Base-by-base conservation (phyloP, 2,888 invertebrate species). In the Drosophila maculinotata region DNA sequence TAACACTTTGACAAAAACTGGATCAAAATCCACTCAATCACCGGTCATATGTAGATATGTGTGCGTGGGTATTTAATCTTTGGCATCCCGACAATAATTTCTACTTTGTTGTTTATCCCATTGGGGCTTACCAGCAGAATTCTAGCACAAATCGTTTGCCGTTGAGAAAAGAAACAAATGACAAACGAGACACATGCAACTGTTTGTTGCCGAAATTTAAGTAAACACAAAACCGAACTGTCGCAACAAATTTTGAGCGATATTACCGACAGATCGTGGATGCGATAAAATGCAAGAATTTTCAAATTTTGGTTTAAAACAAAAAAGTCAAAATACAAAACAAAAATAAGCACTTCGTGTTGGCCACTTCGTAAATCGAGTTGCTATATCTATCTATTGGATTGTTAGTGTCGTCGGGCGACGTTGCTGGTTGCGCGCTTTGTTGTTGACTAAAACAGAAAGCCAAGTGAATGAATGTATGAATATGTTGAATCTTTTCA, bases 371-470 rank as follows among this genome's bases (percentile, higher is more conserved):
- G 14, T 14, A 36, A 52, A 36, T 17, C 36, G 20, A 28, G 15
- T 30, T 30, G n/a, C 9, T 14, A 35, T 26, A 17, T 35, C 7
- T 25, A 10, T 47, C 5, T 35, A 51, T 45, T 25, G 33, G 35
- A 41, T 41, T 52, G 49, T 60, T 44, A 60, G 14, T 59, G 9
- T 25, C 31, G 42, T 51, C 7, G 59, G 39, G 49, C 45, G 79
- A 66, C 75, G 77, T 65, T 70, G 49, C 42, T 58, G 57, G 51
- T 58, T 70, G 74, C 62, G 64, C 74, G 81, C 56, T 74, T 73
- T 77, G 52, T 65, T 80, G 67, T 84, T 84, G 74, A 79, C 79
- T 79, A 80, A 84, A 80, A 56, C 68, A 36, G 56, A 56, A 69
- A 63, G 59, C 25, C 56, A 51, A 69, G 35, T 59, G 71, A 79